These are phyloP conservation scores for Cynodonichthys magdalenae DNA, from an alignment of 2,797 vertebrate species.

Conservation along the genomic window DNA sequence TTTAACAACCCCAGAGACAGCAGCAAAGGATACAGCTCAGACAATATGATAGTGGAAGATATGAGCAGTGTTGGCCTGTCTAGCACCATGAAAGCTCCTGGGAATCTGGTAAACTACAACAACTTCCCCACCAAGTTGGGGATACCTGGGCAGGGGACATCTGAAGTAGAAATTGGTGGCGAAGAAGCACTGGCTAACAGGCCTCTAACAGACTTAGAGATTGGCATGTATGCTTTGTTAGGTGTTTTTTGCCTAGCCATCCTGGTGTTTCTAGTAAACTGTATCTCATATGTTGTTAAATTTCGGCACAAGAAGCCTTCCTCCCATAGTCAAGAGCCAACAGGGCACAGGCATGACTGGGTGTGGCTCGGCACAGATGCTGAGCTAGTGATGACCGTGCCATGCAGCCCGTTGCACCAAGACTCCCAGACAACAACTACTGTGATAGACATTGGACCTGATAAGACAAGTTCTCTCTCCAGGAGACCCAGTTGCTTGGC, in stretches of 20 bases:
- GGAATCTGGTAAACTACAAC: conserved; percentile 84
- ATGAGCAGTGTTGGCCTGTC: conserved; percentile 59
- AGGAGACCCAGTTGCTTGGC: conserved; percentile 73
- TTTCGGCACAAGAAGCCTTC: conserved; percentile 88
- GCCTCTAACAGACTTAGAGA: conserved; percentile 91
- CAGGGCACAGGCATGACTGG: conserved; percentile 92
- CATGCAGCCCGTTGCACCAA: conserved; percentile 82
- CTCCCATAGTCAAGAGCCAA: conserved; percentile 85
- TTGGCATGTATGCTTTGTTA: conserved; percentile 94
- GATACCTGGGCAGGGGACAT: conserved; percentile 65
- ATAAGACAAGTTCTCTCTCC: conserved; percentile 84
- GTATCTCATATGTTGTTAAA: conserved; percentile 87
- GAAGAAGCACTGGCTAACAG: conserved; percentile 76
- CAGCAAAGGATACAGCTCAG: conserved; percentile 60
- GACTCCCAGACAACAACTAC: conserved; percentile 82
- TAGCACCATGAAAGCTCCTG: conserved; percentile 77
- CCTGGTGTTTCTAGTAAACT: conserved; percentile 93
- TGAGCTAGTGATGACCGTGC: conserved; percentile 87
- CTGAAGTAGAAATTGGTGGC: conserved; percentile 55
- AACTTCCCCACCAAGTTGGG: conserved; percentile 85
- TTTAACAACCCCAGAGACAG: conserved; percentile 59
- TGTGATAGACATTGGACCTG: conserved; percentile 86
- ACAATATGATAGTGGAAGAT: conserved; percentile 65
- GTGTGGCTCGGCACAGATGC: conserved; percentile 90
- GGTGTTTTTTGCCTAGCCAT: conserved; percentile 95